Base-by-base conservation (phyloP, 1,140 invertebrate species). In the Nephila pilipes region DNA sequence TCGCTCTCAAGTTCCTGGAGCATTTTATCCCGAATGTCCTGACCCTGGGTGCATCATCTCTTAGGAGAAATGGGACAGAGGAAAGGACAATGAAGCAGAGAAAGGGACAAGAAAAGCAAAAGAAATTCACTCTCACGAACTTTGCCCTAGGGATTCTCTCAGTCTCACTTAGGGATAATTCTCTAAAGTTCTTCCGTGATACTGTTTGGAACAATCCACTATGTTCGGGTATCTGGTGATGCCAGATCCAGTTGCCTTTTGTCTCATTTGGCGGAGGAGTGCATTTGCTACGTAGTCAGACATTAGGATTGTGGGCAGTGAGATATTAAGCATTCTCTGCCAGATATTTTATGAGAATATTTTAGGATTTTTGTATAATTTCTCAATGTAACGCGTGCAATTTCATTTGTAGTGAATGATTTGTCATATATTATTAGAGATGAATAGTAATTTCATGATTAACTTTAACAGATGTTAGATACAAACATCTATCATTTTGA, bases 11-110 rank as follows among this genome's bases (percentile, higher is more conserved):
- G 38, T 29, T 65, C 85, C 14, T 2, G 58, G 65, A 58, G 57
- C 85, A 87, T 87, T 63, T 55, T 29, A 36, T 65, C 58, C 57
- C 8, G 36, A 87, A 87, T 87, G 85, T 14, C 20, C 57, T 18
- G 32, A 65, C 20, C 32, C 85, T 63, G 57, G 85, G 85, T 87
- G 85, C 85, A 87, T 87, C 85, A 87, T 87, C 85, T 87, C 58
- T n/a, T 63, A 63, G 54, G 18, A 69, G 54, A 85, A 58, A n/a
- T n/a, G 57, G 58, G 85, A 63, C 85, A 87, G 18, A 2, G 18
- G 29, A 60, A 55, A 85, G 85, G 85, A 87, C 85, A 87, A 63
- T 87, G 32, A 63, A 46, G 20, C 32, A 57, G 18, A 22, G 85
- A 16, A 63, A 22, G n/a, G 29, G 36, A 22, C 20, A 38, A 38